Evolutionary conservation across 1,140 invertebrate genomes (phyloP).

Genomic region (Gonatopus flavifemur): DNA sequence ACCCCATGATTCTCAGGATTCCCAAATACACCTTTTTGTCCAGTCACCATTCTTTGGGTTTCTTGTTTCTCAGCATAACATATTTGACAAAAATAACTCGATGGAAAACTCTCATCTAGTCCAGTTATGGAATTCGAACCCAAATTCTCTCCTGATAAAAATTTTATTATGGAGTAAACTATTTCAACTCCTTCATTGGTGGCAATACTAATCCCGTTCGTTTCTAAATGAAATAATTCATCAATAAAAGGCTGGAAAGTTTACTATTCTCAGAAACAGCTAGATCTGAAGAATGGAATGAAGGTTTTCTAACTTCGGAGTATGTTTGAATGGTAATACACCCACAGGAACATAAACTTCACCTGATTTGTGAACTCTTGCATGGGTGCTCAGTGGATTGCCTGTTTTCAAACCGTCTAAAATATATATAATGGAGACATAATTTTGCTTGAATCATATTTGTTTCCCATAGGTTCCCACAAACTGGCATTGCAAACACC

Average conservation of each 20-base stretch:
- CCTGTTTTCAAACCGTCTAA: constrained; percentile 29
- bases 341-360: constrained; percentile 28
- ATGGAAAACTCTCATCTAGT: constrained; percentile 15
- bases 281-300: constrained; percentile 27
- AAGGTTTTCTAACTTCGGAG: constrained; percentile 22
- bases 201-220: constrained; percentile 6
- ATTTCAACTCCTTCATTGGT: background rate
- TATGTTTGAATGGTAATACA: constrained; percentile 21
- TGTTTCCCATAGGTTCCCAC: background rate
- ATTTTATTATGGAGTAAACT: constrained; percentile 13
- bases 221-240: constrained; percentile 15
- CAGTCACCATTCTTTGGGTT: constrained; percentile 3
- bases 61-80: constrained; percentile 10
- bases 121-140: constrained; percentile 18
- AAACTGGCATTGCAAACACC: background rate
- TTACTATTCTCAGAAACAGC: constrained; percentile 27
- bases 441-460: background rate
- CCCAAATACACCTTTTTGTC: constrained; percentile 9
- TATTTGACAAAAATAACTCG: constrained; percentile 12
- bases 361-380: constrained; percentile 27
- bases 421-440: background rate
- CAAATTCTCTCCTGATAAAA: constrained; percentile 19
- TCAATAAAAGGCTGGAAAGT: constrained; percentile 42
- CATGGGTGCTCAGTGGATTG: constrained; percentile 23
- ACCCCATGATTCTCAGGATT: constrained; percentile 10